These are phyloP conservation scores for Epizoanthus illoricatus DNA, from an alignment of 92 coral and sea anemone genomes.

Conservation along the genomic window DNA sequence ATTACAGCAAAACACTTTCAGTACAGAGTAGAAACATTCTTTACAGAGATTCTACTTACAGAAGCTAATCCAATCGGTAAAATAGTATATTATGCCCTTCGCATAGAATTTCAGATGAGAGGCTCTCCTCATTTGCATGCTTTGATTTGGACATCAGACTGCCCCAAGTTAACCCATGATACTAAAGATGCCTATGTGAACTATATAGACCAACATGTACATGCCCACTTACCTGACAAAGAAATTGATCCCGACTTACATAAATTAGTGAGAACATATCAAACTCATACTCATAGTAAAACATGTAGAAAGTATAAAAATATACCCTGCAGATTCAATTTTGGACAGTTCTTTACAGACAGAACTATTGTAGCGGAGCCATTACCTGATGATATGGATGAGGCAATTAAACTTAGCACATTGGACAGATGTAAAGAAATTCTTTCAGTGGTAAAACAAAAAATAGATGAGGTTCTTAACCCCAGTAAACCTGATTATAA, in stretches of 20 bases:
- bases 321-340: conserved; percentile 64
- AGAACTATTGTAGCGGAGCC: conserved; percentile 71
- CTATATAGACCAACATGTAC: conserved; percentile 55
- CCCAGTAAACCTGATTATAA: conserved; percentile 24
- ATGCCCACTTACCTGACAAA: conserved; percentile 52
- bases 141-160: conserved; percentile 40
- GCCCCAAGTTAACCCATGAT: conserved; percentile 27
- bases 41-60: conserved; percentile 27
- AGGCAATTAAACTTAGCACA: conserved; percentile 30
- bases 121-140: conserved; percentile 31
- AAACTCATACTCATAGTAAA: conserved; percentile 58
- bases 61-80: conserved; percentile 29
- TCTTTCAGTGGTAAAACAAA: conserved; percentile 49
- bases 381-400: conserved; percentile 55
- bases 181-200: conserved; percentile 38
- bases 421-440: conserved; percentile 48
- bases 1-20: conserved; percentile 50
- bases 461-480: conserved; percentile 49
- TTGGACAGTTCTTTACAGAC: conserved; percentile 74
- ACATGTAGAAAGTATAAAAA: conserved; percentile 71
- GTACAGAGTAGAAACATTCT: conserved; percentile 37
- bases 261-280: conserved; percentile 58
- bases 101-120: conserved; percentile 44
- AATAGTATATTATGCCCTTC: conserved; percentile 42
- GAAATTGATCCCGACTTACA: conserved; percentile 49